Conservation (phyloP, 2,888 invertebrate genomes). For the Anodontia alba region DNA sequence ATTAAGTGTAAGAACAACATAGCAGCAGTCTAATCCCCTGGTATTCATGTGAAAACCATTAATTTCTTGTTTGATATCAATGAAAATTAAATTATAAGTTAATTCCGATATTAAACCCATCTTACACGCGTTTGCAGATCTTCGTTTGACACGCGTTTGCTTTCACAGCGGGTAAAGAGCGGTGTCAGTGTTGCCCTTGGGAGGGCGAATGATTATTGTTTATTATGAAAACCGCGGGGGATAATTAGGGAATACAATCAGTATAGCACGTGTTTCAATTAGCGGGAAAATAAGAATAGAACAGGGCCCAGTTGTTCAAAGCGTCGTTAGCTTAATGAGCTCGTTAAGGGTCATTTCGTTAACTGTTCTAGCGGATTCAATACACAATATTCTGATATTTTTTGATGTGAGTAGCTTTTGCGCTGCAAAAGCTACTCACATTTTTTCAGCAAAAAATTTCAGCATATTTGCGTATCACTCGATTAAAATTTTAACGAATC, state of each 20-base stretch:
- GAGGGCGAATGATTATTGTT: not conserved
- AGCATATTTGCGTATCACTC: no score
- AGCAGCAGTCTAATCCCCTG: not conserved
- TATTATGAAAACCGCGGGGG: not conserved
- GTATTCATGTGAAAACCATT: not conserved
- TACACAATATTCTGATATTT: no score
- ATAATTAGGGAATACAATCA: slow-evolving; percentile 3
- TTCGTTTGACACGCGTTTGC: slow-evolving; percentile 13
- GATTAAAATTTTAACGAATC: no score
- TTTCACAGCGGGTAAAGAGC: not conserved
- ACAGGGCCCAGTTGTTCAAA: no score
- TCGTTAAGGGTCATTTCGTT: no score
- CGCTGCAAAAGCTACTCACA: no score
- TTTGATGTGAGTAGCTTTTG: no score
- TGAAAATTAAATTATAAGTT: slow-evolving; percentile 10
- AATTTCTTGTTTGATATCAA: slow-evolving; percentile 1
- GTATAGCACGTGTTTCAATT: not conserved
- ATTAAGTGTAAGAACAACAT: not conserved
- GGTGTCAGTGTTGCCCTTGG: not conserved
- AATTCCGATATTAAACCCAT: slow-evolving; percentile 13
- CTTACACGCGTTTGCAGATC: not conserved
- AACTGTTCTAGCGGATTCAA: no score
- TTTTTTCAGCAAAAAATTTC: no score
- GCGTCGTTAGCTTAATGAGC: no score
- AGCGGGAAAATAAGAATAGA: slow-evolving; percentile 7